Evolutionary conservation across 1,140 invertebrate genomes (phyloP).

Genomic region (Calosoma granatense): DNA sequence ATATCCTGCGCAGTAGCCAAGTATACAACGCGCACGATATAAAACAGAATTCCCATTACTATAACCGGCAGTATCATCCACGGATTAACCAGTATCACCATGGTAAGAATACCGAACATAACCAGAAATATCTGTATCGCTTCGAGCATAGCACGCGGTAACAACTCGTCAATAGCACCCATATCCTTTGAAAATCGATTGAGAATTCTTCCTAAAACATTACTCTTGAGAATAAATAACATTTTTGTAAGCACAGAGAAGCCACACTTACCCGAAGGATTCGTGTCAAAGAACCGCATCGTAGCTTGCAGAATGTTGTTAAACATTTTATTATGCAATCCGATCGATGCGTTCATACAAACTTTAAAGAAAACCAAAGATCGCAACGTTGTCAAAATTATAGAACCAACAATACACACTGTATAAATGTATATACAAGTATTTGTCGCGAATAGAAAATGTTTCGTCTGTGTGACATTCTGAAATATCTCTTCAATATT

Average conservation of each 20-base stretch:
- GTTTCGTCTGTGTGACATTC: neutral
- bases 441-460: constrained; percentile 15
- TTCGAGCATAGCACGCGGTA: constrained; percentile 72
- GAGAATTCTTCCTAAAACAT: constrained; percentile 47
- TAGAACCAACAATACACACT: constrained; percentile 25
- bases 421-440: constrained; percentile 29
- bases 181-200: constrained; percentile 72
- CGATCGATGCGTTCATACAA: constrained; percentile 69
- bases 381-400: constrained; percentile 44
- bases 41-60: constrained; percentile 57
- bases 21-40: constrained; percentile 65
- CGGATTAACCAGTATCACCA: constrained; percentile 64
- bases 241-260: constrained; percentile 32
- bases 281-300: constrained; percentile 54
- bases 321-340: constrained; percentile 79
- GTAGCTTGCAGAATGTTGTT: constrained; percentile 56
- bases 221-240: constrained; percentile 9
- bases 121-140: constrained; percentile 58
- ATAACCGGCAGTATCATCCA: constrained; percentile 61
- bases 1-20: constrained; percentile 73
- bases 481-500: neutral
- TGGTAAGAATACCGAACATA: constrained; percentile 40
- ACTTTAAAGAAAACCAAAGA: constrained; percentile 65
- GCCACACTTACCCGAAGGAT: constrained; percentile 41
- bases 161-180: constrained; percentile 72